Percentiles rank a stretch among this genome's conserved stretches.
Evolutionary conservation across 2,797 vertebrate species (phyloP).

Genomic region (Eidolon dupreanum): DNA sequence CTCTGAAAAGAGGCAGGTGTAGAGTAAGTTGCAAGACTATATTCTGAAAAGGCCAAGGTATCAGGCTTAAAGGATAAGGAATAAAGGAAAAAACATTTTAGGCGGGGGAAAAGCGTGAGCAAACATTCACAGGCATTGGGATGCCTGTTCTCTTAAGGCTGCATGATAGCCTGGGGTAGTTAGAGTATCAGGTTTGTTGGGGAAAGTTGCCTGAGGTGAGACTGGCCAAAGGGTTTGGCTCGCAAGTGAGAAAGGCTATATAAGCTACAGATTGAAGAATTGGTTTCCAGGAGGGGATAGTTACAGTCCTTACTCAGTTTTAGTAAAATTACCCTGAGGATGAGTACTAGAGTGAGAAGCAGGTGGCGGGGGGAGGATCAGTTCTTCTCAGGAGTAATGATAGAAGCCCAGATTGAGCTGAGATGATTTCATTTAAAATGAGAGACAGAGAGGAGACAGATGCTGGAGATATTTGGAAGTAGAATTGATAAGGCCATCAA

Average conservation of each 20-base stretch:
- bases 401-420: neutral
- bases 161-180: neutral
- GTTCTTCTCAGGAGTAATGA: neutral
- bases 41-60: neutral
- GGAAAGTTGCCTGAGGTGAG: neutral
- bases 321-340: neutral
- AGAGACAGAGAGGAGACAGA: neutral
- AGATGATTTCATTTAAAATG: neutral
- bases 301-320: neutral
- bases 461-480: neutral
- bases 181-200: neutral
- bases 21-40: neutral
- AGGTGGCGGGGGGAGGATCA: neutral
- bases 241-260: neutral
- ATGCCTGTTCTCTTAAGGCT: neutral
- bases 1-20: neutral
- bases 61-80: neutral
- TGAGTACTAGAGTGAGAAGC: neutral
- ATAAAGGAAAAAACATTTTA: neutral
- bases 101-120: too few relatives aligned
- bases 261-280: neutral
- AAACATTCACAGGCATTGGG: fast-evolving
- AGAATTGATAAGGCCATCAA: neutral
- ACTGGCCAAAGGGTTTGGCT: neutral
- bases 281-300: neutral